Conservation (phyloP, 2,797 vertebrate species). For the Pangasius djambal region DNA sequence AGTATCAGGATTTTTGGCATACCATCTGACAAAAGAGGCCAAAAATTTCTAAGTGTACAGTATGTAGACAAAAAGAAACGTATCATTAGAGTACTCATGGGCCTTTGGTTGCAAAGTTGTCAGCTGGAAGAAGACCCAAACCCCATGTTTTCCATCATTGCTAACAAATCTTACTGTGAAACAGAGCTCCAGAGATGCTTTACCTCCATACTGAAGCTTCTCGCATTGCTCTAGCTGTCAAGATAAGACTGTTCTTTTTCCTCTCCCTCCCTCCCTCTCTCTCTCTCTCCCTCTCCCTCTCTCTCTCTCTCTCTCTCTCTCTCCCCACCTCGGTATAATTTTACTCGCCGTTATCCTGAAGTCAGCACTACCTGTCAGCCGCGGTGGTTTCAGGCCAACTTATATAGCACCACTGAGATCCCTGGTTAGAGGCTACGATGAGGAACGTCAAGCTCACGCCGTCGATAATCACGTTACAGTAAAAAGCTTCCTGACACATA, state of each 20-base stretch:
- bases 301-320: not conserved
- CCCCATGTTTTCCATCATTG: conserved; percentile 5
- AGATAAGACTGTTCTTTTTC: conserved; percentile 22
- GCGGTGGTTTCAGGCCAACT: conserved; percentile 16
- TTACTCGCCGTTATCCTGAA: conserved; percentile 17
- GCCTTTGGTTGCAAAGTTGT: conserved; percentile 27
- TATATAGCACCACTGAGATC: conserved; percentile 21
- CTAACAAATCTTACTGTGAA: conserved; percentile 33
- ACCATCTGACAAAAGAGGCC: not conserved
- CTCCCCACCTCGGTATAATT: conserved; percentile 34
- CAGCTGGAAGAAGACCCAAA: conserved; percentile 17
- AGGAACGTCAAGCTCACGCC: conserved; percentile 27
- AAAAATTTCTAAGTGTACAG: not conserved
- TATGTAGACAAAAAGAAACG: not conserved
- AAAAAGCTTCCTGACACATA: conserved; percentile 49
- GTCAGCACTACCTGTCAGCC: conserved; percentile 37
- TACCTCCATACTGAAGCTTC: conserved; percentile 23
- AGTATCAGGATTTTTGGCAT: not conserved
- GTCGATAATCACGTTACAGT: conserved; percentile 46
- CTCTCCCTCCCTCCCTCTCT: not conserved
- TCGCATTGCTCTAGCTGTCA: conserved; percentile 22
- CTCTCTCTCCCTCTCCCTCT: conserved; percentile 23
- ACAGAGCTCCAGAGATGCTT: conserved; percentile 30
- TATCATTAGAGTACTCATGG: not conserved
- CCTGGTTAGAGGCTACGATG: conserved; percentile 8